These are phyloP conservation scores for Lithobates sylvaticus DNA, from an alignment of 2,797 vertebrate genomes.

Conservation along the genomic window DNA sequence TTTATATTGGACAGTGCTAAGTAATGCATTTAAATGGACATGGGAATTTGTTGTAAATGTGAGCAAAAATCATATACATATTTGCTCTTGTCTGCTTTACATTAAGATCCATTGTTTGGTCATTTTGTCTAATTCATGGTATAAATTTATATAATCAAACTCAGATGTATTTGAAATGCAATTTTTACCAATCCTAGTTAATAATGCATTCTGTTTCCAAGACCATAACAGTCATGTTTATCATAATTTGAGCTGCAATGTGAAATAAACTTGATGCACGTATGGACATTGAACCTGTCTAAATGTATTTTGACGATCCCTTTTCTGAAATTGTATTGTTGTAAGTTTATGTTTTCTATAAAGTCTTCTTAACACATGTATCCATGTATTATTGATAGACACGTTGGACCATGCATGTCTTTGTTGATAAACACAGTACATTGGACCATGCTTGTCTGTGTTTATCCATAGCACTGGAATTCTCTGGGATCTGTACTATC, in stretches of 20 bases:
- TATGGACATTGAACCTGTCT: neutral
- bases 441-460: too few species aligned
- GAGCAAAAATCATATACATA: neutral
- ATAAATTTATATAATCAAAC: constrained; percentile 25
- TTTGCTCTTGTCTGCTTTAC: neutral
- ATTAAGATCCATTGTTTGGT: constrained; percentile 10
- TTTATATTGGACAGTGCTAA: too few species aligned
- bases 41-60: neutral
- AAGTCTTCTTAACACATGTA: too few species aligned
- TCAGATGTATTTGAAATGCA: constrained; percentile 1
- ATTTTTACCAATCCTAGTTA: neutral
- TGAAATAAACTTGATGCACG: neutral
- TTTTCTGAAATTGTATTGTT: neutral
- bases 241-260: neutral
- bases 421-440: too few species aligned
- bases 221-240: neutral
- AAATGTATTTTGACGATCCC: neutral
- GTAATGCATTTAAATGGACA: too few species aligned
- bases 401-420: too few species aligned
- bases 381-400: neutral
- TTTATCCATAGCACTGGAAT: too few species aligned
- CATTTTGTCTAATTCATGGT: neutral
- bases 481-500: too few species aligned
- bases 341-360: neutral
- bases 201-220: neutral